A percentile compares a stretch with the other conserved stretches of the same genome.
Conservation (phyloP, 2,113 vertebrate species). For the Vicugna pacos region DNA sequence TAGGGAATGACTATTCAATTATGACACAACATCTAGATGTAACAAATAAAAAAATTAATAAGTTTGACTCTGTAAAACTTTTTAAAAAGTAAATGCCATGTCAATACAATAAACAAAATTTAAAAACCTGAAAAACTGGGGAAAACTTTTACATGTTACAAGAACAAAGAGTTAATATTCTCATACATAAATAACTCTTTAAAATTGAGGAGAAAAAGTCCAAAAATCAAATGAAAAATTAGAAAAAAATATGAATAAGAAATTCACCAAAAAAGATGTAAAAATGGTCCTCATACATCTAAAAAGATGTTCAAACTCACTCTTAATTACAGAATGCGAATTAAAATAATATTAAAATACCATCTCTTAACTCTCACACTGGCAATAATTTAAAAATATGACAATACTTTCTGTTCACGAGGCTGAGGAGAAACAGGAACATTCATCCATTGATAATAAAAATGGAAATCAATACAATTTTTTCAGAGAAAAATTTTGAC, state of each 20-base stretch:
- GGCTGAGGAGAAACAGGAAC: not conserved
- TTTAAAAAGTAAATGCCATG: not conserved
- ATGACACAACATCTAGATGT: not conserved
- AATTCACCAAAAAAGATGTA: not conserved
- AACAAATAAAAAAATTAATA: not conserved
- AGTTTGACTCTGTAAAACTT: not conserved
- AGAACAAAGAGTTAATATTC: not conserved
- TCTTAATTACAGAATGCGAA: not conserved
- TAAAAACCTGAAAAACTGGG: not conserved
- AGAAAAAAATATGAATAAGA: not conserved
- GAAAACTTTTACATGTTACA: not conserved
- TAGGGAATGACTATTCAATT: not conserved
- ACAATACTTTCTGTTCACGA: not conserved
- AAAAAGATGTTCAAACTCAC: not conserved
- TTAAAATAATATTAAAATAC: not conserved
- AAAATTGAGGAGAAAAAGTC: not conserved
- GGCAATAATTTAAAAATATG: not conserved
- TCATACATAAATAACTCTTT: not conserved
- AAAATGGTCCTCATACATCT: not conserved
- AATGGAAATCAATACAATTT: not conserved
- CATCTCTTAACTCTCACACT: not conserved
- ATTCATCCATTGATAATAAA: not conserved
- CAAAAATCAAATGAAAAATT: not conserved
- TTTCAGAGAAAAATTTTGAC: not conserved
- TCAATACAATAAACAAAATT: not conserved